phyloP scores from a whole-genome alignment of 2,113 vertebrate species.

The Gavialis gangeticus region DNA sequence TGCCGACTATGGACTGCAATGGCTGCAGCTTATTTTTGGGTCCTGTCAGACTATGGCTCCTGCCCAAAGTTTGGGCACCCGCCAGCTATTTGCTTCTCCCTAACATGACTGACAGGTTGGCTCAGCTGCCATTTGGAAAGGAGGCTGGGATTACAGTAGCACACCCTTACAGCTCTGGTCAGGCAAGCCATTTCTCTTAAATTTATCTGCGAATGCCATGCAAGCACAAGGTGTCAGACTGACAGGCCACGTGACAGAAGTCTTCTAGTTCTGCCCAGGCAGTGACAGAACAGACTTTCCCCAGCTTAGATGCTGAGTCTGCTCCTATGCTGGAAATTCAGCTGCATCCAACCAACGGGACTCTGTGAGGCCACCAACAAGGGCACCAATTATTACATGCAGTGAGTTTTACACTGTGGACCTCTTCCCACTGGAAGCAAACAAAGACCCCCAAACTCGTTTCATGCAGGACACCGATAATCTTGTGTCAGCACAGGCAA shows the following conservation, averaged over 20 bases:
- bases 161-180: background rate
- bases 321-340: background rate
- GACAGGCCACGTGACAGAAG: background rate
- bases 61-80: background rate
- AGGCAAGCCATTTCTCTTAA: fast-evolving
- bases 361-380: background rate
- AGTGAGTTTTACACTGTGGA: fast-evolving
- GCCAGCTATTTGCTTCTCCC: background rate
- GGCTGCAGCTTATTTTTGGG: background rate
- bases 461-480: background rate
- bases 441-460: fast-evolving
- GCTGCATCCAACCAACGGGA: background rate
- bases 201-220: no score
- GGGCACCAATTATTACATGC: background rate
- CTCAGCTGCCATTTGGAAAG: background rate
- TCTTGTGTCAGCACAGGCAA: background rate
- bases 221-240: background rate
- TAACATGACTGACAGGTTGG: fast-evolving
- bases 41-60: background rate
- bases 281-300: background rate
- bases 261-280: background rate
- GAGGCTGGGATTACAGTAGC: background rate
- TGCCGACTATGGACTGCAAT: background rate
- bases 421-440: background rate
- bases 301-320: background rate